Conservation (phyloP, 2,888 invertebrate genomes). For the Anorthoa munda region DNA sequence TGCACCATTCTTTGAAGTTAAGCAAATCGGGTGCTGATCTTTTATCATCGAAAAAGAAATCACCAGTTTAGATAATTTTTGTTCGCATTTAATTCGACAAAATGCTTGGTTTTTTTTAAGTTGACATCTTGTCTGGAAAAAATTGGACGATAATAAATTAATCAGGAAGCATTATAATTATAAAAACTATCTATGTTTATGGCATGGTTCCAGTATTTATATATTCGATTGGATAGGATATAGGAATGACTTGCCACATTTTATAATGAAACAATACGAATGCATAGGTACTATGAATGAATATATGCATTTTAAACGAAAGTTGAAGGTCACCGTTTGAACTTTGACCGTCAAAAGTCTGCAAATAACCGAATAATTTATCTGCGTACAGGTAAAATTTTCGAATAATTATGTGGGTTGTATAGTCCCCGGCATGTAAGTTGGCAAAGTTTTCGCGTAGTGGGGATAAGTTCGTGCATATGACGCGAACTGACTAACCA, state of each 20-base stretch:
- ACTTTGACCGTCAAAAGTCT: not conserved
- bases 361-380: not conserved
- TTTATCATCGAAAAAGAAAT: too few relatives aligned
- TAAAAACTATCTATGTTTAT: not conserved
- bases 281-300: conserved; percentile 1
- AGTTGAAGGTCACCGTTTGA: conserved; percentile 22
- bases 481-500: too few relatives aligned
- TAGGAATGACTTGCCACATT: not conserved
- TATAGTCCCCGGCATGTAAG: too few relatives aligned
- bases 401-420: not conserved
- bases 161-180: not conserved
- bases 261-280: not conserved
- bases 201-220: not conserved
- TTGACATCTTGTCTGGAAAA: too few relatives aligned
- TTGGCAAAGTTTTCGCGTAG: too few relatives aligned
- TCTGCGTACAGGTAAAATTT: not conserved
- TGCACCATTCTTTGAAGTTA: too few relatives aligned
- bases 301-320: not conserved
- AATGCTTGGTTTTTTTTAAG: too few relatives aligned
- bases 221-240: not conserved
- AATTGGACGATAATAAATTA: too few relatives aligned
- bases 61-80: too few relatives aligned
- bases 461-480: too few relatives aligned
- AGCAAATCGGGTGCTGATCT: too few relatives aligned
- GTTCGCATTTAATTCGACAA: too few relatives aligned